phyloP scores from a whole-genome alignment of 2,888 invertebrate genomes.

The Caenorhabditis afra region DNA sequence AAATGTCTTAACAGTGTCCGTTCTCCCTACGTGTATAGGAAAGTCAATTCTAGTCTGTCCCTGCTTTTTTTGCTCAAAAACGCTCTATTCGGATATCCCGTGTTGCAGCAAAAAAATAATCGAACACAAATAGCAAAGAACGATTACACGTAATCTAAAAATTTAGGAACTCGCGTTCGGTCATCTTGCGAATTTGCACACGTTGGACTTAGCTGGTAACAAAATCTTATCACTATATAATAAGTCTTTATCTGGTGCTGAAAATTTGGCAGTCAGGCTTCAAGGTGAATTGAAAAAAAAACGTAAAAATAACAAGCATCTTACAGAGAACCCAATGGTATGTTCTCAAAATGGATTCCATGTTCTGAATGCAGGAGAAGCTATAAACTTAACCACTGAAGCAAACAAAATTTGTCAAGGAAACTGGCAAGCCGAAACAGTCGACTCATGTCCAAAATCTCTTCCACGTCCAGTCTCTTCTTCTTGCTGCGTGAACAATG shows the following conservation, averaged over 20 bases:
- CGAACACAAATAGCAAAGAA: no score
- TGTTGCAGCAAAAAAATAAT: no score
- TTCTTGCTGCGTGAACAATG: constrained; percentile 67
- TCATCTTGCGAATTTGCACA: constrained; percentile 90
- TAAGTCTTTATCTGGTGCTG: constrained; percentile 75
- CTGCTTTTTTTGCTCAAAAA: no score
- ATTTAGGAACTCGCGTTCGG: constrained; percentile 83
- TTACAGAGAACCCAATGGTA: constrained; percentile 80
- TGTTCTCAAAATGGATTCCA: constrained; percentile 80
- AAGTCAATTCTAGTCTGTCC: no score
- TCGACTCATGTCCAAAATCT: constrained; percentile 75
- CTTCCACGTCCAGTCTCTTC: constrained; percentile 65
- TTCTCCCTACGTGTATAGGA: no score
- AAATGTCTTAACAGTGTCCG: no score
- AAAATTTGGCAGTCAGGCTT: constrained; percentile 77
- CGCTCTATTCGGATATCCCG: no score
- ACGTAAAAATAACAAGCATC: no score
- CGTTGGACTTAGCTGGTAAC: constrained; percentile 91
- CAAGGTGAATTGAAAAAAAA: constrained; percentile 67
- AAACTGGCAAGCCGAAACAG: constrained; percentile 67
- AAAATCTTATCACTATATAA: constrained; percentile 74
- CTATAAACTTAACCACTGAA: constrained; percentile 79
- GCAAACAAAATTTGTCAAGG: constrained; percentile 77
- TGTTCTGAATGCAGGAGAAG: constrained; percentile 79
- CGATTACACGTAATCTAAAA: background rate